Evolutionary conservation across 2,797 vertebrate genomes (phyloP).

Genomic region (Apodemus agrarius): DNA sequence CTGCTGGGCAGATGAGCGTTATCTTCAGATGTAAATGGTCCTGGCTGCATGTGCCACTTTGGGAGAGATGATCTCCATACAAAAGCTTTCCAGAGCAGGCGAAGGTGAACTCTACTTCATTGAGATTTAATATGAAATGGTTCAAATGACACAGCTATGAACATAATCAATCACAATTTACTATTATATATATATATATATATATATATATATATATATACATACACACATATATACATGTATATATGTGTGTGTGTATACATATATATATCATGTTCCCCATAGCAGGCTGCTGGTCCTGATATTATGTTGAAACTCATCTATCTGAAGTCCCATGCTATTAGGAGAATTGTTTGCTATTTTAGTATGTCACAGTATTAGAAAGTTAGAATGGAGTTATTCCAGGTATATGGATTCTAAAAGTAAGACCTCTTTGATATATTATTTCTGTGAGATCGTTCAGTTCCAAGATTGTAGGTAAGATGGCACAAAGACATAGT

Average conservation of each 20-base stretch:
- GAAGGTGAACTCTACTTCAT: neutral
- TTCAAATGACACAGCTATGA: constrained; percentile 4
- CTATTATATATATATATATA: too few relatives aligned
- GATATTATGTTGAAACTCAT: neutral
- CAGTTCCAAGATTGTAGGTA: neutral
- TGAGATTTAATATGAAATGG: neutral
- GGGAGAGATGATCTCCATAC: neutral
- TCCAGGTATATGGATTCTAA: neutral
- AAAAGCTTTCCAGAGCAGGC: neutral
- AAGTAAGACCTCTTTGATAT: neutral
- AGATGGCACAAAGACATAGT: neutral
- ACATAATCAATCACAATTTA: neutral
- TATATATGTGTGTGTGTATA: too few relatives aligned
- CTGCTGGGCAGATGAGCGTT: neutral
- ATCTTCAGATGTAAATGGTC: neutral
- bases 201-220: too few relatives aligned
- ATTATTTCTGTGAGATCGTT: neutral
- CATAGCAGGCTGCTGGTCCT: neutral
- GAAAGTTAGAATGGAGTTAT: neutral
- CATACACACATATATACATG: too few relatives aligned
- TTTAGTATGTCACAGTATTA: neutral
- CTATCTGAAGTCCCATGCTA: neutral
- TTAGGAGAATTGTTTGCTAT: neutral
- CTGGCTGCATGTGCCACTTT: neutral
- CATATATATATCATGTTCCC: neutral